Percentiles rank a stretch among this genome's conserved stretches.
Conservation (phyloP, 2,888 invertebrate species). For the Tinea pellionella region DNA sequence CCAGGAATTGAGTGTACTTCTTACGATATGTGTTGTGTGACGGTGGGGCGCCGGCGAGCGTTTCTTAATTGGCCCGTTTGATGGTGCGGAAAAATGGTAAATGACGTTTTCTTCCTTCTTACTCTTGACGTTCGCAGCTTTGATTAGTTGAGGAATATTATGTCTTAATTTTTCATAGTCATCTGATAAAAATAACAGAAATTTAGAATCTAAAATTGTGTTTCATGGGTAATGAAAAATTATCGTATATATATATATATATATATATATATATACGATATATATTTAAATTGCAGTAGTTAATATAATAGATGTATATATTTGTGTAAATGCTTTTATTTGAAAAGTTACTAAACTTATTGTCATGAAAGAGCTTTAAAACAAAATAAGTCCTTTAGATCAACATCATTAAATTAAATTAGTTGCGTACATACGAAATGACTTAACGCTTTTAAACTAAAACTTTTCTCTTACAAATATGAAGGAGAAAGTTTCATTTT, state of each 20-base stretch:
- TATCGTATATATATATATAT: no score
- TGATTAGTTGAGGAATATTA: constrained; percentile 30
- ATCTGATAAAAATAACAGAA: constrained; percentile 12
- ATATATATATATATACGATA: neutral
- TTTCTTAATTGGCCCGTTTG: constrained; percentile 30
- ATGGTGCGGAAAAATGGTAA: constrained; percentile 61
- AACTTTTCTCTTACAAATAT: neutral
- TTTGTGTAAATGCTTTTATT: no score
- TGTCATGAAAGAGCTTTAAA: no score
- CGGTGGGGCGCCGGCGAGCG: constrained; percentile 29
- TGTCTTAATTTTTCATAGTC: constrained; percentile 23
- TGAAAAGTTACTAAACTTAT: no score
- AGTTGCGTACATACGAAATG: neutral
- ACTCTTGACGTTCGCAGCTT: constrained; percentile 27
- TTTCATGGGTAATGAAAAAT: neutral
- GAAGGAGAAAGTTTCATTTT: neutral
- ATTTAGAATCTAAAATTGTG: constrained; percentile 5
- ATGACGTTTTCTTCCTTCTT: constrained; percentile 21
- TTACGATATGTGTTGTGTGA: constrained; percentile 44
- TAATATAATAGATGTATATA: no score
- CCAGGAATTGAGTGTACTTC: constrained; percentile 22
- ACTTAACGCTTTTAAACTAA: neutral
- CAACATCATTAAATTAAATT: neutral
- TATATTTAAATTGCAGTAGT: no score
- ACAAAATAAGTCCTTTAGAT: no score